phyloP scores from a whole-genome alignment of 2,113 vertebrate species.

The Donacobius atricapilla region DNA sequence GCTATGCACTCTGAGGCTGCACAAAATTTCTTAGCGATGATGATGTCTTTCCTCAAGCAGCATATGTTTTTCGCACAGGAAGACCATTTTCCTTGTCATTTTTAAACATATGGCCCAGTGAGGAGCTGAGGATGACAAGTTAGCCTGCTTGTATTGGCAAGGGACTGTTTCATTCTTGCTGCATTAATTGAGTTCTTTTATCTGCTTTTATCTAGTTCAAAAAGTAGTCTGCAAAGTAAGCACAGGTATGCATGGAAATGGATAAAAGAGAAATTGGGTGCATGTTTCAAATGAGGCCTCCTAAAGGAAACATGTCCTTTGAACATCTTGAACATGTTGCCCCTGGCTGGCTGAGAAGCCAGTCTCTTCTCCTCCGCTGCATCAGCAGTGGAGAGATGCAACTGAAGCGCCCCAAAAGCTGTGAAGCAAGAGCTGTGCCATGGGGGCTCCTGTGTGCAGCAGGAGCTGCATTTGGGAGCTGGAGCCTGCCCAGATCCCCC shows the following conservation, averaged over 20 bases:
- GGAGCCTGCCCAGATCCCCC: background rate
- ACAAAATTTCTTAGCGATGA: background rate
- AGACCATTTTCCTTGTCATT: slow-evolving; percentile 3
- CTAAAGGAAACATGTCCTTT: background rate
- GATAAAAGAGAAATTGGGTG: background rate
- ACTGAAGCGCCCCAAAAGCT: background rate
- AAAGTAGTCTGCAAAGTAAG: slow-evolving; percentile 7
- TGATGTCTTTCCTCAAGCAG: background rate
- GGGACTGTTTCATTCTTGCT: slow-evolving; percentile 32
- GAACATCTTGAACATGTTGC: background rate
- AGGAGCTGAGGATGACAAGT: background rate
- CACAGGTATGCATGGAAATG: background rate
- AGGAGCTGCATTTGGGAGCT: background rate
- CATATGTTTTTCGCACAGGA: background rate
- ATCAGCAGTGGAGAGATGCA: background rate
- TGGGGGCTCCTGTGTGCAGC: background rate
- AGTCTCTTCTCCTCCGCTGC: background rate
- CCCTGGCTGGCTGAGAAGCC: background rate
- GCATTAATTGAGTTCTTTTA: slow-evolving; percentile 43
- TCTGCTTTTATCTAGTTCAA: slow-evolving; percentile 43
- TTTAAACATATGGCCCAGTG: background rate
- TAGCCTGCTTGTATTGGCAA: background rate
- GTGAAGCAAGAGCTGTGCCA: background rate
- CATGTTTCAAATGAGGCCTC: background rate
- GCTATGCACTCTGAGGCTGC: background rate